Base-by-base conservation (phyloP, 2,113 vertebrate species). In the Aspiorhynchus laticeps region DNA sequence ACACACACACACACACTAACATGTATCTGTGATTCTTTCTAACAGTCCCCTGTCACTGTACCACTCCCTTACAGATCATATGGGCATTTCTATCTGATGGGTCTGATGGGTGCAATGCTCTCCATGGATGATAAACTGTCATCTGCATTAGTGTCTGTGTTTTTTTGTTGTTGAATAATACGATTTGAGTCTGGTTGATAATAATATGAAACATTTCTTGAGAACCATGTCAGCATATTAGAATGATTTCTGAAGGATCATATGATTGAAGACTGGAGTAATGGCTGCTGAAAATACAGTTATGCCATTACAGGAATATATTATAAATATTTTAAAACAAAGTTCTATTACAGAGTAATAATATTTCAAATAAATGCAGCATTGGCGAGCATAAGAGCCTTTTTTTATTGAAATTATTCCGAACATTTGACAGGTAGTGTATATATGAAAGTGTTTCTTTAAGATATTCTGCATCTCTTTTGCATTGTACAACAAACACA, bases 11-110 rank as follows among this genome's bases (percentile, higher is more conserved):
- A 65, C n/a, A 36, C 17, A 71, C 15, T 9, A 21, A 33, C 31
- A 36, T 33, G 38, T 4, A 76, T 43, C 88, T 41, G 82, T 94
- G 92, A 93, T 91, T 93, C 91, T 88, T 33, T 53, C 38, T 43
- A 77, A 63, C 63, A 80, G 85, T 65, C 43, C 74, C 87, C 84
- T 89, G 83, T 91, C 56, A 88, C 76, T 86, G 36, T 21, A 26
- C 88, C 69, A 65, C 87, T 83, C 71, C 48, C 41, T 38, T 67
- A 36, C 69, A 56, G 12, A 7, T 79, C 28, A 74, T 81, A 43
- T 67, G 77, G 83, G 31, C 10, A 28, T 69, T 76, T 26, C n/a
- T 65, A 78, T 80, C 67, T 51, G 46, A 59, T 24, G 24, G 51
- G n/a, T 88, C 69, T 75, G 28, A 38, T 41, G 69, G 19, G 10